phyloP scores from a whole-genome alignment of 2,888 invertebrate species.

The Itoplectis maculator region DNA sequence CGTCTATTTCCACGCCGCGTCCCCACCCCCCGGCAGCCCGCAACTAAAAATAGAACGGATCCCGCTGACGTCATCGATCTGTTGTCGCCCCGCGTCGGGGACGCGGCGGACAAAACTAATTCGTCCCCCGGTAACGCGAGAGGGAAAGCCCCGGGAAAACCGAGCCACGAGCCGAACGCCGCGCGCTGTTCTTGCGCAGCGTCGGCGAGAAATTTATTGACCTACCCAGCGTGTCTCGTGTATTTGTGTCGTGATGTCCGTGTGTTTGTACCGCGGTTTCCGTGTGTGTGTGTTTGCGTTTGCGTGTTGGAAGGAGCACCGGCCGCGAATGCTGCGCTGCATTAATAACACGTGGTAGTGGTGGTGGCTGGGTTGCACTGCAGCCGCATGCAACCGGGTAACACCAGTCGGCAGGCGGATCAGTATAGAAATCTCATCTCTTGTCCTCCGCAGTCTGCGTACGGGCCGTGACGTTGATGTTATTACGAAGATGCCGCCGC shows the following conservation, averaged over 20 bases:
- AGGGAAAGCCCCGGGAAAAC: conserved; percentile 64
- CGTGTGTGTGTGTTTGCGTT: conserved; percentile 3
- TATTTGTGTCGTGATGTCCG: conserved; percentile 2
- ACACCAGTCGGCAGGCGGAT: conserved; percentile 1
- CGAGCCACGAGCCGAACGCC: conserved; percentile 45
- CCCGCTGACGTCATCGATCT: conserved; percentile 79
- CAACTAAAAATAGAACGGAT: conserved; percentile 76
- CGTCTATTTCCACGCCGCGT: conserved; percentile 46
- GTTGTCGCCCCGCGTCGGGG: conserved; percentile 63
- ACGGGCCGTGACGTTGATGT: conserved; percentile 13
- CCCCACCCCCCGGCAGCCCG: conserved; percentile 51
- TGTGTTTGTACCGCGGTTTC: too few species aligned
- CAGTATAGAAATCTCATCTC: conserved; percentile 11
- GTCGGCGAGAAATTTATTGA: conserved; percentile 68
- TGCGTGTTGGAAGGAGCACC: conserved; percentile 12
- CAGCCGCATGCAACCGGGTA: conserved; percentile 20
- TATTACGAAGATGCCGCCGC: neutral
- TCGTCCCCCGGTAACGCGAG: conserved; percentile 60
- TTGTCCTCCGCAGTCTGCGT: neutral
- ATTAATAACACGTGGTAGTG: conserved; percentile 70
- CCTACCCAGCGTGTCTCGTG: conserved; percentile 57
- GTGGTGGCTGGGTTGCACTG: too few species aligned
- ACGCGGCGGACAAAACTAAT: conserved; percentile 70
- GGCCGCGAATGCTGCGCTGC: conserved; percentile 62
- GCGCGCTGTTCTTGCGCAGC: conserved; percentile 60